Conservation (phyloP, 2,888 invertebrate species). For the Himalopsyche tibetana region DNA sequence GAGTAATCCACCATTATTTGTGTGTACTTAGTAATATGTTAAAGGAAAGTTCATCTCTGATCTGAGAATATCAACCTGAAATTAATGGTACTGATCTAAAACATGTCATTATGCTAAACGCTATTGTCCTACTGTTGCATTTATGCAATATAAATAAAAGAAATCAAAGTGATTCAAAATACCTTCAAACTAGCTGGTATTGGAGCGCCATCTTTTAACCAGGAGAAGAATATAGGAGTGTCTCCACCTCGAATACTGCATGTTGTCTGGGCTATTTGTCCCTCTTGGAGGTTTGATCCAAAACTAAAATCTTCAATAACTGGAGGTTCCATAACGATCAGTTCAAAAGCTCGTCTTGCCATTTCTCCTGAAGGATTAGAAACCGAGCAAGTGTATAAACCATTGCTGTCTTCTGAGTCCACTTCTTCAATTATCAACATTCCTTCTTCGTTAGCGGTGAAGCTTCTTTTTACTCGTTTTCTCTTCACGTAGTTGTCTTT, state of each 20-base stretch:
- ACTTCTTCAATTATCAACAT: slow-evolving; percentile 79
- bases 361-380: slow-evolving; percentile 86
- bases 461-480: slow-evolving; percentile 59
- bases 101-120: no score
- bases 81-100: no score
- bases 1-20: no score
- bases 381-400: slow-evolving; percentile 87
- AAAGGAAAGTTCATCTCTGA: no score
- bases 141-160: neutral
- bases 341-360: slow-evolving; percentile 83
- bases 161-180: slow-evolving; percentile 52
- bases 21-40: no score
- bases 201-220: slow-evolving; percentile 82
- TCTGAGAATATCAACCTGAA: no score
- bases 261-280: slow-evolving; percentile 89
- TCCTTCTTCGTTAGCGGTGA: slow-evolving; percentile 75
- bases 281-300: slow-evolving; percentile 88
- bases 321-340: slow-evolving; percentile 85
- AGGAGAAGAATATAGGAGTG: slow-evolving; percentile 83
- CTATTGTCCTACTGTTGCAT: no score
- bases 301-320: slow-evolving; percentile 88
- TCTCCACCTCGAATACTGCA: slow-evolving; percentile 86
- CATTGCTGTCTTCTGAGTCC: slow-evolving; percentile 82
- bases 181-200: slow-evolving; percentile 81
- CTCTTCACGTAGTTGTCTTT: slow-evolving; percentile 16